Evolutionary conservation across 2,888 invertebrate species (phyloP).

Genomic region (Limnephilus marmoratus): DNA sequence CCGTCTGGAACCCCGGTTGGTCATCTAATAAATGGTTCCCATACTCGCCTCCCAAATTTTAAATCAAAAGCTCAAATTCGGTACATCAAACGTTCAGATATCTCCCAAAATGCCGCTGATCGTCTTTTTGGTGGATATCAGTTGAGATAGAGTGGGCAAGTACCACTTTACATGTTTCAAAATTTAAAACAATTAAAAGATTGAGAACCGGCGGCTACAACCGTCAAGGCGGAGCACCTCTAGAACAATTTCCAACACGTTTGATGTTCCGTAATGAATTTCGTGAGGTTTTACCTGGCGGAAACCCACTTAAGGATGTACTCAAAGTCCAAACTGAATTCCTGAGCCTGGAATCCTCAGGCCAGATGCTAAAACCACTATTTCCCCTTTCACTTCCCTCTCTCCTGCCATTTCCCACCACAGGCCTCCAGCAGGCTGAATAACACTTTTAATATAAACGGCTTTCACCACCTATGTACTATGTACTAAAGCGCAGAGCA

Average conservation of each 20-base stretch:
- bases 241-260: conserved; percentile 6
- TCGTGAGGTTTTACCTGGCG: conserved; percentile 29
- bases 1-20: too few relatives aligned
- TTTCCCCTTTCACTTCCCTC: not conserved
- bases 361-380: conserved; percentile 8
- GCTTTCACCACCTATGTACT: not conserved
- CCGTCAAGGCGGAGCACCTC: not conserved
- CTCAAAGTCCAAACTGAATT: conserved; percentile 32
- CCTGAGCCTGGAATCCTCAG: conserved; percentile 29
- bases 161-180: not conserved
- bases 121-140: too few relatives aligned
- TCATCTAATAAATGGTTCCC: too few relatives aligned
- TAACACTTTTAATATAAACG: not conserved
- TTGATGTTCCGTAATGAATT: conserved; percentile 29
- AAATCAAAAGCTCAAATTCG: too few relatives aligned
- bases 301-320: conserved; percentile 33
- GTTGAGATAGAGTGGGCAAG: too few relatives aligned
- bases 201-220: not conserved
- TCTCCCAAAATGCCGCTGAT: too few relatives aligned
- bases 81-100: too few relatives aligned
- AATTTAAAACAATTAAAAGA: not conserved
- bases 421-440: not conserved
- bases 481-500: not conserved
- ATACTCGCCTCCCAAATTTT: too few relatives aligned
- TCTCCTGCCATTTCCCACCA: not conserved